These are phyloP conservation scores for Macrocentrus cingulum DNA, from an alignment of 1,140 invertebrate species.

Conservation along the genomic window DNA sequence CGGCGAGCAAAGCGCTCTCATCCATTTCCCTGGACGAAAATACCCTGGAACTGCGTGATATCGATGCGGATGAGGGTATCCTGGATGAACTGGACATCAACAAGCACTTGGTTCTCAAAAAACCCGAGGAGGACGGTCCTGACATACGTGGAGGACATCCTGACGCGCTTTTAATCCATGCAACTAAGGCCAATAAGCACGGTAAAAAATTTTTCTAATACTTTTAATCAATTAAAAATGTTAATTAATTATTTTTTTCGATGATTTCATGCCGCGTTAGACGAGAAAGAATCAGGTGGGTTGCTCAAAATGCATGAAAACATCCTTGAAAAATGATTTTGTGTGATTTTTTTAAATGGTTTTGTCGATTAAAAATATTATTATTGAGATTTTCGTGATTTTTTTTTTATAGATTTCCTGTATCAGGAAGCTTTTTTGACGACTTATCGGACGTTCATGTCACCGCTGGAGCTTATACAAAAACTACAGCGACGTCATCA, in stretches of 20 bases:
- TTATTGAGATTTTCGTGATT: conserved; percentile 27
- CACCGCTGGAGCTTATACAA: conserved; percentile 82
- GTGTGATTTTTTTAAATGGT: no score
- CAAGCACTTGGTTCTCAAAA: conserved; percentile 76
- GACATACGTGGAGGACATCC: conserved; percentile 87
- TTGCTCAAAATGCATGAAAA: no score
- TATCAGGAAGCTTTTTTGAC: conserved; percentile 97
- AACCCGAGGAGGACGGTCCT: conserved; percentile 78
- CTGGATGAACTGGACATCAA: conserved; percentile 81
- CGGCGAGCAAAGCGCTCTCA: conserved; percentile 49
- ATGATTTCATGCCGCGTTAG: conserved; percentile 45
- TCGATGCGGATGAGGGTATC: conserved; percentile 56
- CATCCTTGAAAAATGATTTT: no score
- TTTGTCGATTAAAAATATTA: no score
- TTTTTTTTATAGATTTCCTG: conserved; percentile 74
- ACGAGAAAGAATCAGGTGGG: conserved; percentile 63
- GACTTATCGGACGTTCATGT: conserved; percentile 93
- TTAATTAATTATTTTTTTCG: conserved; percentile 14
- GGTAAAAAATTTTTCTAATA: conserved; percentile 55
- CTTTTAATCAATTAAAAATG: neutral
- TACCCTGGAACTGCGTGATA: conserved; percentile 50
- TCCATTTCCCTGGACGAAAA: conserved; percentile 51
- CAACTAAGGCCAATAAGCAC: conserved; percentile 88
- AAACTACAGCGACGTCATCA: conserved; percentile 86
- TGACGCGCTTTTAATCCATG: conserved; percentile 90